Evolutionary conservation across 2,113 vertebrate genomes (phyloP), one percentile per base, ranked within the genome.

Genomic region (Ophiodon elongatus): DNA sequence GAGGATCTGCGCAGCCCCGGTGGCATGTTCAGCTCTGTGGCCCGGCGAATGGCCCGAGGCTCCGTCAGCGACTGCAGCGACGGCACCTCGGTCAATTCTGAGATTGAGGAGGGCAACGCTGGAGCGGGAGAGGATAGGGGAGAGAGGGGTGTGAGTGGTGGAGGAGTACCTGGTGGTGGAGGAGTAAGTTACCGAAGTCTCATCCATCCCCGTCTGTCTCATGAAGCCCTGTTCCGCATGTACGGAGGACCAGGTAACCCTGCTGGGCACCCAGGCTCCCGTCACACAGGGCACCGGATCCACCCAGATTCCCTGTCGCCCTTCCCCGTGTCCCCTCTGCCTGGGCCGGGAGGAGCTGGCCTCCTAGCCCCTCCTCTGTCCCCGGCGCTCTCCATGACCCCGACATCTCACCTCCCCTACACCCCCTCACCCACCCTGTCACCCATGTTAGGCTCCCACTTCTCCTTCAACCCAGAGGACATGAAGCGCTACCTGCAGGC

Each of bases 401-500:
- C 97, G 8, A 95, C 95, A 21, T 95, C 95, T 62, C 97, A 97
- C 88, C 92, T 98, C n/a, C 92, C 96, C 88, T 98, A 97, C 94
- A 97, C 96, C 0, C 97, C 97, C 0, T 98, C 97, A 0, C 97
- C 97, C 64, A 97, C 96, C 15, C 91, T 97, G 70, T 97, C 97
- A n/a, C 97, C 97, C 27, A 97, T 97, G 96, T 95, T 96, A 70
- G 95, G 96, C 89, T 97, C 96, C 78, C 96, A 97, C 79, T 98
- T 98, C 91, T 98, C 97, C 85, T 98, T 98, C 90, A 98, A 96
- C 92, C 96, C 97, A 0, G 96, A 98, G 90, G 97, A 98, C 95
- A 97, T 98, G 97, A 97, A 97, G 91, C 96, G 96, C 90, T 97
- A 97, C 95, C 95, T 98, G 88, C 96, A 97, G 94, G 97, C 97